Evolutionary conservation across 1,140 invertebrate genomes (phyloP), one percentile per base, ranked within the genome.

Genomic region (Episyrphus balteatus): DNA sequence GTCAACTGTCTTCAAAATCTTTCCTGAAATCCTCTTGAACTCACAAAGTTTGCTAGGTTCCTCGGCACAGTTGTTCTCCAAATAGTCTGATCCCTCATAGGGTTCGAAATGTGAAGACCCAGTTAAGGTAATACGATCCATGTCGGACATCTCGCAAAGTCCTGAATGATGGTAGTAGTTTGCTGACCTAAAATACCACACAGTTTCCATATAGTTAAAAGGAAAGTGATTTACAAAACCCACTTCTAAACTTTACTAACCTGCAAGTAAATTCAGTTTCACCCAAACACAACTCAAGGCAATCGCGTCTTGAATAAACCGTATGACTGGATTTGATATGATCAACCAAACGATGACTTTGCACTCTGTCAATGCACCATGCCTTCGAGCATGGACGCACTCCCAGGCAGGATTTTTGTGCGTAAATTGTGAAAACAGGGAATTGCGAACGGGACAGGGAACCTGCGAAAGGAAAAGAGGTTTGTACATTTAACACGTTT

Each of bases 401-500:
- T 33, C 84, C 84, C 54, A 94, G 72, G 63, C 91, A 95, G 50
- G 83, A 88, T 74, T 94, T 94, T 73, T 94, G 89, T 45, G 88
- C 90, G 77, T 94, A 95, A 59, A 93, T 89, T 31, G 91, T 93
- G 72, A 93, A 94, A 51, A 95, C 91, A 30, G 91, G 91, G 71
- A 93, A 93, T 69, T 95, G 89, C 12, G 90, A 93, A 57, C 87
- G 84, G 34, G 86, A 87, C 59, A 94, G 72, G 18, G 87, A 86
- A 62, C 84, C 88, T 92, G 80, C 46, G 75, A 76, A 50, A 49
- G 9, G 34, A 33, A 26, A 26, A 26, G 21, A 26, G 3, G 8
- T n/a, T n/a, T n/a, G n/a, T n/a, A n/a, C n/a, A n/a, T n/a, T n/a
- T n/a, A n/a, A n/a, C n/a, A n/a, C n/a, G n/a, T n/a, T n/a, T n/a